Base-by-base conservation (phyloP, 2,888 invertebrate genomes). In the Drosophila birchii region DNA sequence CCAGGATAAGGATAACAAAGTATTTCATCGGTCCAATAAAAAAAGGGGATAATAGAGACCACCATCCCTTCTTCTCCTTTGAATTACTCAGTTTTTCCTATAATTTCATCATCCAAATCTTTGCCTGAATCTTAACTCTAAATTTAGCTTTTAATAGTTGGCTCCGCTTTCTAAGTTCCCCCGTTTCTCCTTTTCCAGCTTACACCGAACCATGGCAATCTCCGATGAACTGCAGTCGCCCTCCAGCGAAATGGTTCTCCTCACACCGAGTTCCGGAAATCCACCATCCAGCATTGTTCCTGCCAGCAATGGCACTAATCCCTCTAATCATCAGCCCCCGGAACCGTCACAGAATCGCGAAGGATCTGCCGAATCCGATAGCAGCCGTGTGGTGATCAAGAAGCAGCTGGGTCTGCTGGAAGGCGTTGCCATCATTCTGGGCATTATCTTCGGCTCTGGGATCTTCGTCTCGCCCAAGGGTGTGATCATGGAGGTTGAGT, bases 401-500 rank as follows among this genome's bases (percentile, higher is more conserved):
- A 97, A 98, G 91, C 96, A 97, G 90, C 94, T 98, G 20, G 98
- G 98, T 0, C 93, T 98, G 51, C 93, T 97, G 9, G 98, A 98
- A 93, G 98, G 98, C 12, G 96, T 98, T 20, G 97, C 98, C 39
- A 97, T 98, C 79, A 98, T 98, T 89, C 93, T 98, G 72, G 98
- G 98, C 64, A 97, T 98, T 62, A 98, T 98, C 85, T 96, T 98
- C 89, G 99, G 99, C 18, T 98, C 98, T 79, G 97, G 97, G 36
- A 99, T 99, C 90, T 99, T 99, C 92, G 96, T 99, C 78, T 97
- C 98, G 0, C 99, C 99, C 0, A 97, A 97, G 92, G 99, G 98
- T 78, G 98, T 99, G 2, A 94, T 99, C 62, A 94, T 95, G 86
- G 96, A 98, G 93, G 97, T 98, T 14, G 97, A 97, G 36, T 97